Percentiles rank a stretch among this genome's conserved stretches.
phyloP scores from a whole-genome alignment of 2,888 invertebrate species.

The Leptinotarsa rubiginosa region DNA sequence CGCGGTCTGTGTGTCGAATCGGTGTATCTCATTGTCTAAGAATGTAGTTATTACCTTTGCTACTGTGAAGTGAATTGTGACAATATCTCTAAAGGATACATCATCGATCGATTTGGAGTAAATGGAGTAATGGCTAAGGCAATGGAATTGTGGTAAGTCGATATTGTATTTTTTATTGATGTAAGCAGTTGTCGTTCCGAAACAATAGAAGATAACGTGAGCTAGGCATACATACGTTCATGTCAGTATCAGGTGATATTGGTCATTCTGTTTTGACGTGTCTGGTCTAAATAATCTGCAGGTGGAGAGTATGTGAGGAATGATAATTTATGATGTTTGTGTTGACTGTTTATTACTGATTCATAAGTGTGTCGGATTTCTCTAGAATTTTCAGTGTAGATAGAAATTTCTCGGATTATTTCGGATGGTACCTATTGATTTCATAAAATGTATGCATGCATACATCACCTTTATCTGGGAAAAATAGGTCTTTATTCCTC shows the following conservation, averaged over 20 bases:
- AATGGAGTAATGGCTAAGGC: conserved; percentile 2
- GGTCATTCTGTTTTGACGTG: conserved; percentile 9
- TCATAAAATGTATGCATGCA: neutral
- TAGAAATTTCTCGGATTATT: neutral
- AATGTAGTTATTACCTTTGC: conserved; percentile 13
- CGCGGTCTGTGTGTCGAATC: neutral
- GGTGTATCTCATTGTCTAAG: conserved; percentile 2
- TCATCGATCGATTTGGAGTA: neutral
- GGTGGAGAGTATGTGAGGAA: neutral
- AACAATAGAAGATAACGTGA: conserved; percentile 6
- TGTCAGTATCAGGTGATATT: conserved; percentile 1
- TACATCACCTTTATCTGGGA: neutral
- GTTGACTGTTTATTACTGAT: neutral
- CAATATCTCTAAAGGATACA: conserved; percentile 1
- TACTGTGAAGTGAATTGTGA: conserved; percentile 7
- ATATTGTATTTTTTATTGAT: neutral
- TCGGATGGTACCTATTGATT: neutral
- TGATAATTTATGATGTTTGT: neutral
- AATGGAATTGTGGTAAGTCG: conserved; percentile 8
- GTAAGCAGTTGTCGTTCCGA: neutral
- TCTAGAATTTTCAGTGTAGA: neutral
- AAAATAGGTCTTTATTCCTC: too few relatives aligned
- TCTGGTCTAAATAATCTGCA: neutral
- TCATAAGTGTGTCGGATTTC: neutral
- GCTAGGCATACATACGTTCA: neutral